Evolutionary conservation across 2,113 vertebrate species (phyloP).

Genomic region (Panthera uncia): DNA sequence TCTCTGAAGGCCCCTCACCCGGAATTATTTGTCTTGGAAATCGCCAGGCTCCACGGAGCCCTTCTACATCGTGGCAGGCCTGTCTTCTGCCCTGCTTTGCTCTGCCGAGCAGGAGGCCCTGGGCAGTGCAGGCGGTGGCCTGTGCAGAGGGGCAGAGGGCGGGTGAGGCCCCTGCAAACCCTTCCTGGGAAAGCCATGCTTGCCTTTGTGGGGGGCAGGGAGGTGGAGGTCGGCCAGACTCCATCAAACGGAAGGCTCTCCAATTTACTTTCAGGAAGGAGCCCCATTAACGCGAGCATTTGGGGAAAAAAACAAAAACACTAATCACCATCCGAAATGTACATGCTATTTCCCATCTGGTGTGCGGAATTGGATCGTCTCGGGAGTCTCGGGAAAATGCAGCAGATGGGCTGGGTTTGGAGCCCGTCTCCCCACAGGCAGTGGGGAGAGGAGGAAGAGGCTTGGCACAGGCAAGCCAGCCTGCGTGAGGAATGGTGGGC

Average conservation of each 20-base stretch:
- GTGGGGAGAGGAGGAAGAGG: conserved; percentile 61
- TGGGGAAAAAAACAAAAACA: conserved; percentile 74
- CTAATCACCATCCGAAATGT: conserved; percentile 71
- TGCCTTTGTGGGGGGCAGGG: background rate
- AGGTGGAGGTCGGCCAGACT: conserved; percentile 42
- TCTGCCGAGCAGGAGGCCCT: background rate
- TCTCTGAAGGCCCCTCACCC: background rate
- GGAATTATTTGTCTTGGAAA: background rate
- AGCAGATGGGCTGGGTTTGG: conserved; percentile 76
- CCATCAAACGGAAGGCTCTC: conserved; percentile 64
- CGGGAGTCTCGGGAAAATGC: conserved; percentile 51
- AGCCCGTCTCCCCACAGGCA: conserved; percentile 63
- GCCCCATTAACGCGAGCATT: conserved; percentile 59
- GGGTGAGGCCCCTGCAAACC: rapidly evolving
- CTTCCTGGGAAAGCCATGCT: background rate
- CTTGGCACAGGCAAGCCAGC: conserved; percentile 48
- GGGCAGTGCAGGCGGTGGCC: background rate
- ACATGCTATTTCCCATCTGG: conserved; percentile 75
- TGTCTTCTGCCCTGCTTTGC: background rate
- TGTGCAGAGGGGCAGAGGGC: background rate
- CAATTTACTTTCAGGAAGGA: conserved; percentile 66
- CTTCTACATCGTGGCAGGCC: background rate
- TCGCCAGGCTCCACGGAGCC: background rate
- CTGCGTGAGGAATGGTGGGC: background rate
- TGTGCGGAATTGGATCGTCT: conserved; percentile 57